A percentile compares a stretch with the other conserved stretches of the same genome.
Conservation (phyloP, 2,888 invertebrate species). For the Teinopalpus imperialis region DNA sequence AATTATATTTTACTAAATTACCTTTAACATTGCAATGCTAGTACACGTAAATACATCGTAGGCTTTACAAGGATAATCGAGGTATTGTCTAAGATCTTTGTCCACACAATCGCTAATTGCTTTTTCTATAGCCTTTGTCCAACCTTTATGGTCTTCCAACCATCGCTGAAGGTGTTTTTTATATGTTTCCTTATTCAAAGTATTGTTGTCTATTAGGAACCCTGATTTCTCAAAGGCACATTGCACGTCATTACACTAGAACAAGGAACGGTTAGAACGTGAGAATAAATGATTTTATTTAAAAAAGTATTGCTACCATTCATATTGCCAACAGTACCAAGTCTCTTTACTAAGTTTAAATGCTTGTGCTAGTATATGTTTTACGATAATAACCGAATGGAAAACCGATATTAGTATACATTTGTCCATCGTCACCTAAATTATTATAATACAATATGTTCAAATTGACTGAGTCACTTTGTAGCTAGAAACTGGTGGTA, state of each 20-base stretch:
- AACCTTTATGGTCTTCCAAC: slow-evolving; percentile 53
- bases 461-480: too few relatives aligned
- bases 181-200: slow-evolving; percentile 62
- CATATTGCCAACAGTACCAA: too few relatives aligned
- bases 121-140: slow-evolving; percentile 57
- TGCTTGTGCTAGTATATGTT: too few relatives aligned
- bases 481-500: too few relatives aligned
- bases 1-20: slow-evolving; percentile 34
- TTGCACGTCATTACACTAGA: slow-evolving; percentile 69
- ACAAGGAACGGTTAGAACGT: too few relatives aligned
- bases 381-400: too few relatives aligned
- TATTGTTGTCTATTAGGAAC: slow-evolving; percentile 55
- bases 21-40: slow-evolving; percentile 72
- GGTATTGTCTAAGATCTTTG: slow-evolving; percentile 59
- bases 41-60: slow-evolving; percentile 74
- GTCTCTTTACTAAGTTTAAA: too few relatives aligned
- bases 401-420: too few relatives aligned
- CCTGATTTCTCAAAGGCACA: slow-evolving; percentile 71
- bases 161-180: slow-evolving; percentile 55
- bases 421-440: too few relatives aligned
- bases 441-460: too few relatives aligned
- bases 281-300: too few relatives aligned
- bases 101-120: slow-evolving; percentile 66
- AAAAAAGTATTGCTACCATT: too few relatives aligned
- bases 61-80: slow-evolving; percentile 62